Evolutionary conservation across 1,140 invertebrate species (phyloP), one percentile per base, ranked within the genome.

Genomic region (Sminthurinus signatus): DNA sequence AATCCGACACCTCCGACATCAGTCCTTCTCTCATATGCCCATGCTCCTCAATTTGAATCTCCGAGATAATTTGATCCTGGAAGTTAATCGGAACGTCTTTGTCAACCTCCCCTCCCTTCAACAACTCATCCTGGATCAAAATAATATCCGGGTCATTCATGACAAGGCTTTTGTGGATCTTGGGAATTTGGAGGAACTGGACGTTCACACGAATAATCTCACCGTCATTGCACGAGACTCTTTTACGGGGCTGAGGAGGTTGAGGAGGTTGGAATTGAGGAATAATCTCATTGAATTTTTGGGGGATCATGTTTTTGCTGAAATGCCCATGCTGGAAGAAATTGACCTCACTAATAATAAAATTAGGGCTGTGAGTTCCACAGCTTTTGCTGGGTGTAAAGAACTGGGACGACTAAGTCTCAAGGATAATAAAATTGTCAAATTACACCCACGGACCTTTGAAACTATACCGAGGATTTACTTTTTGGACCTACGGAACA

Each of bases 271-370:
- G 25, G 83, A 88, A 70, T 75, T 90, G 28, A 80, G 83, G 5
- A 78, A 78, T n/a, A 90, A 90, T 74, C 76, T 80, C 56, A 81
- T 90, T 60, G 81, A 82, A 29, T 85, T 86, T 73, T 80, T 90
- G 60, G 86, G 84, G 1, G 85, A 88, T 29, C 80, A 82, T 44
- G 85, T 83, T 2, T 91, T 92, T 75, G 80, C 83, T 0, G 87
- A 90, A 72, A 77, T 89, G 73, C 83, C 75, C 73, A 83, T 84
- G 76, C 72, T 91, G 5, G 79, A 82, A 64, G 85, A 88, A 62
- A 77, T 91, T 58, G 79, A 87, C 44, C 75, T 91, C 63, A 86
- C 85, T 64, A 82, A 83, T 67, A 91, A 91, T 76, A 78, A 81
- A 44, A 83, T 88, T 52, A 76, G 80, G 74, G 81, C 81, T 68